Evolutionary conservation across 2,113 vertebrate genomes (phyloP), one percentile per base, ranked within the genome.

Genomic region (Syngnathus typhle): DNA sequence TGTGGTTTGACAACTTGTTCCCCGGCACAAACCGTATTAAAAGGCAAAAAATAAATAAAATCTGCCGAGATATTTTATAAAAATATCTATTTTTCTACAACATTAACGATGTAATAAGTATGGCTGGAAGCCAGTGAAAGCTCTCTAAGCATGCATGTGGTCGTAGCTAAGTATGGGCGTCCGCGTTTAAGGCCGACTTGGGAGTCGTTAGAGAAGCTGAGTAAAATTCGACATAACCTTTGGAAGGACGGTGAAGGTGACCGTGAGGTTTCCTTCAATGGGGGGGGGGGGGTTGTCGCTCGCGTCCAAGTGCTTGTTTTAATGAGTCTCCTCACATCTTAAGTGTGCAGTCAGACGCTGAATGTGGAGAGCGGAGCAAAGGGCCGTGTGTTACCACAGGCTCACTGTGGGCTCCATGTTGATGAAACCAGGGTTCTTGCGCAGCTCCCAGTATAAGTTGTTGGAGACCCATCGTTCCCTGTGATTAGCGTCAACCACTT

Each of bases 381-480:
- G 84, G 88, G 90, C 43, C 37, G 1, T 66, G 68, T 65, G 82
- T 95, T 94, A 99, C 97, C 97, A 99, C 79, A 99, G 94, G 78
- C 64, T 93, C 69, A 3, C 88, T 84, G 88, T 92, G 89, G 67
- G 43, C 76, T 99, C 95, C 91, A 94, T 91, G 89, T 97, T 98
- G 86, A 92, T 95, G 91, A 99, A 99, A 77, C 97, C 97, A 44
- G 96, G 96, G 88, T 94, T 95, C 85, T 96, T 98, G 64, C 97
- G 94, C 23, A 98, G 90, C 80, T 98, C 97, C 97, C 97, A 99
- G 85, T 99, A 98, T 37, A 83, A 94, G 84, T 94, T 95, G 76
- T 96, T 99, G 76, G 94, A 95, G 85, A 98, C 92, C 96, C 97
- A 99, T 67, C 92, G 87, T 91, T 99, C 97, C 87, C 94, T 94